These are phyloP conservation scores for Drosophila melanica DNA, from an alignment of 1,140 invertebrate species.

Conservation along the genomic window DNA sequence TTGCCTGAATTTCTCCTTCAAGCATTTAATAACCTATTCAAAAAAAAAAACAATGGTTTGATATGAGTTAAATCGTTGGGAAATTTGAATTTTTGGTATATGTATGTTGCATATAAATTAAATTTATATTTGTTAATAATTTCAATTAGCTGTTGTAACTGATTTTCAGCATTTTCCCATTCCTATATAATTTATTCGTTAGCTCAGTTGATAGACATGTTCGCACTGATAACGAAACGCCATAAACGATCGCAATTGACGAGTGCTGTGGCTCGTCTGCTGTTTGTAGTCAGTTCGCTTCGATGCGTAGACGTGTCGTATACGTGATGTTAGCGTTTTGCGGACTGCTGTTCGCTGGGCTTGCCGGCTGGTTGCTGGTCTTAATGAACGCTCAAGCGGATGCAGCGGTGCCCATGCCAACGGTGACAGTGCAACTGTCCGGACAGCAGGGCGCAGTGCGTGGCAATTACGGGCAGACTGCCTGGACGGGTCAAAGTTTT, in stretches of 20 bases:
- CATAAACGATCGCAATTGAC: constrained; percentile 1
- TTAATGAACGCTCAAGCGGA: constrained; percentile 15
- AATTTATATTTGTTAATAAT: not conserved
- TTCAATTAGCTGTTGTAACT: not conserved
- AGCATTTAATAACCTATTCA: constrained; percentile 87
- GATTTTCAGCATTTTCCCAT: not conserved
- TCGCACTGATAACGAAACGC: constrained; percentile 23
- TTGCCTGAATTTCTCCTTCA: constrained; percentile 91
- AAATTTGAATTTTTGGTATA: too few species aligned
- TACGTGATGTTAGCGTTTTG: constrained; percentile 64
- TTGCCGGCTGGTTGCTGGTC: constrained; percentile 48
- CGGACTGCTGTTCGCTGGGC: constrained; percentile 39
- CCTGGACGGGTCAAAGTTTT: constrained; percentile 70
- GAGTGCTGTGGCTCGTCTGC: not conserved
- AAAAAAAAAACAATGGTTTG: not conserved
- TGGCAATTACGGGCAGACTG: constrained; percentile 67
- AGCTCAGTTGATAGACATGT: constrained; percentile 7
- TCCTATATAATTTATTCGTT: not conserved
- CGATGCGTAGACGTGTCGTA: constrained; percentile 61
- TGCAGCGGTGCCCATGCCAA: constrained; percentile 19
- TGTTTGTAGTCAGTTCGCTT: constrained; percentile 36
- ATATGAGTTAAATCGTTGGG: not conserved
- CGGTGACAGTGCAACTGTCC: constrained; percentile 39
- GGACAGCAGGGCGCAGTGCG: constrained; percentile 85
- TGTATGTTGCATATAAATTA: not conserved